Evolutionary conservation across 1,140 invertebrate genomes (phyloP).

Genomic region (Bactericera cockerelli): DNA sequence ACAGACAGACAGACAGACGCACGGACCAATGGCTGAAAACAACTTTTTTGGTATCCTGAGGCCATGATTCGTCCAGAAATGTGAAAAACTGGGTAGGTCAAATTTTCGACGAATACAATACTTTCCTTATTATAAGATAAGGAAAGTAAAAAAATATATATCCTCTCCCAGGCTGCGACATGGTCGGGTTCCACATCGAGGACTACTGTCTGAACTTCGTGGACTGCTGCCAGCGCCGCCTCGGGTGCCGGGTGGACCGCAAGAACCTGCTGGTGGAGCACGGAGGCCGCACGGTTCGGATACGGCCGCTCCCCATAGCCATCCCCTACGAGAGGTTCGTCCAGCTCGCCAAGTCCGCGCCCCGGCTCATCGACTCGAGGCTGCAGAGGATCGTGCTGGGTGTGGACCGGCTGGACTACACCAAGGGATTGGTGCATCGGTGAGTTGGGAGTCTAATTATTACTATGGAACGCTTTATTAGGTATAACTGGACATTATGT

Average conservation of each 20-base stretch:
- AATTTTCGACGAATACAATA: too few relatives aligned
- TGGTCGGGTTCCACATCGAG: conserved; percentile 83
- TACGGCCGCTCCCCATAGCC: conserved; percentile 67
- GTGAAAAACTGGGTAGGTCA: too few relatives aligned
- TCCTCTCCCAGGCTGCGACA: conserved; percentile 52
- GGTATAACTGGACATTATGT: too few relatives aligned
- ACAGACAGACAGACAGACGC: too few relatives aligned
- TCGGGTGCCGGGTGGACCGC: conserved; percentile 72
- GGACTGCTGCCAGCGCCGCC: conserved; percentile 70
- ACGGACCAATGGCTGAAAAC: too few relatives aligned
- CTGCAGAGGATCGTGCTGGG: conserved; percentile 63
- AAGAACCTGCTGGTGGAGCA: conserved; percentile 71
- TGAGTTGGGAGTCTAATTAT: not conserved
- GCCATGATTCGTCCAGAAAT: too few relatives aligned
- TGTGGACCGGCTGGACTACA: conserved; percentile 80
- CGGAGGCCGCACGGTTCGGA: conserved; percentile 62
- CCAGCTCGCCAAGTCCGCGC: conserved; percentile 58
- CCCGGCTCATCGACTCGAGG: conserved; percentile 39
- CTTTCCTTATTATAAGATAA: too few relatives aligned
- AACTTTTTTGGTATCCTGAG: too few relatives aligned
- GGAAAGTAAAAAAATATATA: too few relatives aligned
- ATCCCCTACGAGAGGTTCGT: conserved; percentile 79
- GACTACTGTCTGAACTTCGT: conserved; percentile 84
- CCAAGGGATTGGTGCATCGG: conserved; percentile 42
- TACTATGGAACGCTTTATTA: too few relatives aligned